Percentiles rank a stretch among this genome's conserved stretches.
These are phyloP conservation scores for Stichodactyla mertensii DNA, from an alignment of 64 coral and sea anemone genomes.

Conservation along the genomic window DNA sequence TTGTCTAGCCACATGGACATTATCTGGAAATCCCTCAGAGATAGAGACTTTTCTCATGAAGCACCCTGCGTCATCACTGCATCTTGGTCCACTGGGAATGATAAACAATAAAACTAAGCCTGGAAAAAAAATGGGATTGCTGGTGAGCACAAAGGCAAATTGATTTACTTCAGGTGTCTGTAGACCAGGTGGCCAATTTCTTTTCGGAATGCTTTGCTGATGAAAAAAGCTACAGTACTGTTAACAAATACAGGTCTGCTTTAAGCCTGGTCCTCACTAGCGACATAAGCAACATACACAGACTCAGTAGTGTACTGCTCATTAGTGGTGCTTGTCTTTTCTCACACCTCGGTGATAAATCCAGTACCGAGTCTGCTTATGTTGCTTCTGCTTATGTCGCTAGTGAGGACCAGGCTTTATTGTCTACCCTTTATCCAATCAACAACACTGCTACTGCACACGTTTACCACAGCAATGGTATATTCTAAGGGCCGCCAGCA, in stretches of 20 bases:
- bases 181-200: constrained; percentile 42
- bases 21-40: constrained; percentile 50
- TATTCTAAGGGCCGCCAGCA: too few relatives aligned
- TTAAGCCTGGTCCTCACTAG: too few relatives aligned
- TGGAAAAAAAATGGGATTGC: constrained; percentile 64
- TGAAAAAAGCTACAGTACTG: constrained; percentile 61
- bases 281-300: too few relatives aligned
- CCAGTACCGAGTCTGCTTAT: too few relatives aligned
- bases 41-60: constrained; percentile 49
- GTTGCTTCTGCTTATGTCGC: too few relatives aligned
- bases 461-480: too few relatives aligned
- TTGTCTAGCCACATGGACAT: constrained; percentile 40
- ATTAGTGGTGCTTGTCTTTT: too few relatives aligned
- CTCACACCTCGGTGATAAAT: too few relatives aligned
- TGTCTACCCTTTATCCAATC: constrained; percentile 34
- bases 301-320: too few relatives aligned
- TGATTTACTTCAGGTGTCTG: constrained; percentile 66
- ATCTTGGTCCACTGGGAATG: constrained; percentile 69
- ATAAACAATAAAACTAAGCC: constrained; percentile 70
- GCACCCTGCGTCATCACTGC: constrained; percentile 48
- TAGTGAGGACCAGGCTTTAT: neutral
- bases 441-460: constrained; percentile 12
- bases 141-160: constrained; percentile 60
- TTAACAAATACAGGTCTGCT: constrained; percentile 48
- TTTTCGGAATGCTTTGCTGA: constrained; percentile 44